Conservation (phyloP, 2,888 invertebrate species). For the Linnaemya tessellans region DNA sequence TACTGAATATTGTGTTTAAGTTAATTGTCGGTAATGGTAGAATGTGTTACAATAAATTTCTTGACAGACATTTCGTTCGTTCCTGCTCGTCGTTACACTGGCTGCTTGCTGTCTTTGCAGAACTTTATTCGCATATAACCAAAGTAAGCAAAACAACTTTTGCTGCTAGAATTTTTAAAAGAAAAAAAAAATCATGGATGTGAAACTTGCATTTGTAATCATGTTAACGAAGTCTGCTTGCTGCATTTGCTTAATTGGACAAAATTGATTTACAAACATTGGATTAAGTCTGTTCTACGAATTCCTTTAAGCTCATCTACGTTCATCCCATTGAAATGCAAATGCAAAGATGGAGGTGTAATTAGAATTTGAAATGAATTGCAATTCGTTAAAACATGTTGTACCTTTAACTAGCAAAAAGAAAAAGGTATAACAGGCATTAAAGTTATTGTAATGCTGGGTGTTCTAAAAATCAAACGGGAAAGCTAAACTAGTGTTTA, state of each 20-base stretch:
- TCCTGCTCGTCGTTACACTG: neutral
- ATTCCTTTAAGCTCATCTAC: slow-evolving; percentile 6
- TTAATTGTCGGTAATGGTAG: slow-evolving; percentile 36
- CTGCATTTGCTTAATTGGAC: slow-evolving; percentile 57
- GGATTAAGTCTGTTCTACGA: slow-evolving; percentile 20
- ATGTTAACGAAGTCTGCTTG: slow-evolving; percentile 43
- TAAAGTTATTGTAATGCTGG: neutral
- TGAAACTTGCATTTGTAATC: slow-evolving; percentile 30
- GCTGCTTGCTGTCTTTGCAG: neutral
- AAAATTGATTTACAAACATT: slow-evolving; percentile 62
- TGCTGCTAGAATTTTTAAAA: neutral
- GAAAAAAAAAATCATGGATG: neutral
- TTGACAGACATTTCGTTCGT: neutral
- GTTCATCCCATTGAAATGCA: slow-evolving; percentile 35
- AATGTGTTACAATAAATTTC: slow-evolving; percentile 21
- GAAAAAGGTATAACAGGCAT: neutral
- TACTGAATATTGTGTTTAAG: slow-evolving; percentile 28
- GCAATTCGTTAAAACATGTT: neutral
- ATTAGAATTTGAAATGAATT: slow-evolving; percentile 36
- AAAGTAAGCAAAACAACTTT: neutral
- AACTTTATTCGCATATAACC: slow-evolving; percentile 2
- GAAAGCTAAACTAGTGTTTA: neutral
- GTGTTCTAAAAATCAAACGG: neutral
- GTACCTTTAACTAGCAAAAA: neutral
- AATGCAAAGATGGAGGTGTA: slow-evolving; percentile 35